Evolutionary conservation across 2,888 invertebrate species (phyloP), one percentile per base, ranked within the genome.

Genomic region (Amphiduros pacificus): DNA sequence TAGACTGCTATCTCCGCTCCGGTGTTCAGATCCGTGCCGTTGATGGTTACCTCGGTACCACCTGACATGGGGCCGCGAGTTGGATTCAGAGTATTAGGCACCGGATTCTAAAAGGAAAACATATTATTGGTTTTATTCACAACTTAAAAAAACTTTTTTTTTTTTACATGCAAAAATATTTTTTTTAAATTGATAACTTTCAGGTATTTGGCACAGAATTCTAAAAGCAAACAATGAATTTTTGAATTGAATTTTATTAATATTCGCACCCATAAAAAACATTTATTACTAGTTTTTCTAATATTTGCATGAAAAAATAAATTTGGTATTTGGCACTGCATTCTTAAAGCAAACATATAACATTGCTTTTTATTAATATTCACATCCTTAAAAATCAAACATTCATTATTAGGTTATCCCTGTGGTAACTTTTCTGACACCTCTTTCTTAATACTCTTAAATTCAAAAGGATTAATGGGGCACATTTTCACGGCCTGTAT

Each of bases 21-120:
- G n/a, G 95, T 94, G 79, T 97, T 94, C 53, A 99, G 85, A 84
- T 93, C 91, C 77, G 91, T 89, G 6, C 99, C 99, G 66, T 91
- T 91, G 71, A 99, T 90, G 6, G 93, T 93, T 66, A 98, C 84
- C 73, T 91, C 90, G 0, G 98, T 97, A 2, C 98, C 98, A n/a
- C 99, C 99, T 62, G 95, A 92, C 74, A 91, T 89, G 0, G 98
- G 98, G 0, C 98, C 98, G 69, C 92, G 87, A 11, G 88, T 85
- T 40, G 84, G 84, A 44, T 72, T 70, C 29, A 84, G 74, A 24
- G 74, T 74, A 22, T 71, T 60, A n/a, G 77, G 62, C 74, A 89
- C 87, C 57, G 96, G 91, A 79, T 93, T 91, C 85, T 86, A 71
- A 11, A 71, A 72, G 65, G 52, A 54, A 60, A 63, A 50, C 49